Evolutionary conservation across 2,113 vertebrate species (phyloP).

Genomic region (Marmota monax): DNA sequence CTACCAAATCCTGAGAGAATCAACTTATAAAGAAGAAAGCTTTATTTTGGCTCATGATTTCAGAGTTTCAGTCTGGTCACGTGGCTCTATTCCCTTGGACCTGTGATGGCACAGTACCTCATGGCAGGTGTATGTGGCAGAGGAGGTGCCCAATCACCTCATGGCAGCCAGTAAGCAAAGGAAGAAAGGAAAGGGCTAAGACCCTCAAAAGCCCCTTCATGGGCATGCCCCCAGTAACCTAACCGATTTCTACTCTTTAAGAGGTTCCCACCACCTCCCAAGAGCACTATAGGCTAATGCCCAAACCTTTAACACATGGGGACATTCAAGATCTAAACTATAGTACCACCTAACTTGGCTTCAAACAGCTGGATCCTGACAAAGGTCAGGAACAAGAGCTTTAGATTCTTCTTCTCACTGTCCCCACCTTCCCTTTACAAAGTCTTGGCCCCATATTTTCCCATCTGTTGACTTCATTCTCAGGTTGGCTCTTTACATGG

Average conservation of each 20-base stretch:
- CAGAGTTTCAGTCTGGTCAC: background rate
- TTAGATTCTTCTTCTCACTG: background rate
- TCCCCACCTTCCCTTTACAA: background rate
- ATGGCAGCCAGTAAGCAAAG: background rate
- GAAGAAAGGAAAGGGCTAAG: background rate
- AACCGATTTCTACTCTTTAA: background rate
- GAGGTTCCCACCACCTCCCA: background rate
- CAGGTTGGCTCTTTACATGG: background rate
- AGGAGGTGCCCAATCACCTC: background rate
- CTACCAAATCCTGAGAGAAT: background rate
- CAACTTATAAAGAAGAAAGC: background rate
- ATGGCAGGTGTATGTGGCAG: background rate
- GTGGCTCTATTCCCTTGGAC: too few relatives aligned
- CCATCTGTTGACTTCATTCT: background rate
- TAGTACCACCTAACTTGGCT: background rate
- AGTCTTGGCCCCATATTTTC: background rate
- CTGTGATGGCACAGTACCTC: background rate
- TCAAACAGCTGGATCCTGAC: background rate
- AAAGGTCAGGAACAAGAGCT: background rate
- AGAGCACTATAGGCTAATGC: background rate
- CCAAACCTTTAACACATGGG: background rate
- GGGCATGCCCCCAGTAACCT: background rate
- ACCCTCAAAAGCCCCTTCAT: background rate
- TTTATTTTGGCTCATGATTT: background rate
- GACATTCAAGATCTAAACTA: background rate